phyloP scores from a whole-genome alignment of 53 echinoderm and acorn worm genomes.

The Paracentrotus lividus region DNA sequence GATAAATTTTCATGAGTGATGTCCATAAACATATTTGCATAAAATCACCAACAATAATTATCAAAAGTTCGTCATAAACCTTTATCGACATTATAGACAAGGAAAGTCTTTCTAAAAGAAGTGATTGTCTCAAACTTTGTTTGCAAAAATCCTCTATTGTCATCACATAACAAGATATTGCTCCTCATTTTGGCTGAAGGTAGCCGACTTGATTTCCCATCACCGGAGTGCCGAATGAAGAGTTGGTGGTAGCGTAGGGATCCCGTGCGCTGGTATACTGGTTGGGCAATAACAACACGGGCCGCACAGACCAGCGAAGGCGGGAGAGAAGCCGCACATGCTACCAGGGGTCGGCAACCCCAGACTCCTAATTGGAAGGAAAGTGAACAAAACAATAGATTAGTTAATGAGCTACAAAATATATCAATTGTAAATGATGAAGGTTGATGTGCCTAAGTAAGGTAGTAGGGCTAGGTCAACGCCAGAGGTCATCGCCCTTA shows the following conservation, averaged over 20 bases:
- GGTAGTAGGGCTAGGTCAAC: neutral
- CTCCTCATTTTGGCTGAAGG: neutral
- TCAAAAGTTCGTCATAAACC: neutral
- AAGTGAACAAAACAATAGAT: neutral
- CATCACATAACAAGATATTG: too few species aligned
- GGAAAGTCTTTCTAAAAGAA: neutral
- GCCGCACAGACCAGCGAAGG: slow-evolving; percentile 60
- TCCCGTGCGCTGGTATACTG: slow-evolving; percentile 57
- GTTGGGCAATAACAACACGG: slow-evolving; percentile 69
- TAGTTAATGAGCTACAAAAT: neutral
- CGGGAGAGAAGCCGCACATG: slow-evolving; percentile 58
- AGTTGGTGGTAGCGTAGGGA: neutral
- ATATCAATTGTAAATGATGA: neutral
- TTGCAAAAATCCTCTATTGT: too few species aligned
- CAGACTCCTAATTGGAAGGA: slow-evolving; percentile 76
- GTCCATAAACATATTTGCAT: neutral
- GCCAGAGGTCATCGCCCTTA: neutral
- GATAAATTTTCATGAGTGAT: neutral
- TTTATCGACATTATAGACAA: neutral
- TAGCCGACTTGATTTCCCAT: neutral
- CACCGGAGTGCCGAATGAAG: slow-evolving; percentile 53
- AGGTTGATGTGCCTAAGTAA: neutral
- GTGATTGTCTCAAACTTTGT: neutral
- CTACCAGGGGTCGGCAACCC: slow-evolving; percentile 86
- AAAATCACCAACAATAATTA: neutral